phyloP scores from a whole-genome alignment of 92 coral and sea anemone species.

The Virgularia gustaviana region DNA sequence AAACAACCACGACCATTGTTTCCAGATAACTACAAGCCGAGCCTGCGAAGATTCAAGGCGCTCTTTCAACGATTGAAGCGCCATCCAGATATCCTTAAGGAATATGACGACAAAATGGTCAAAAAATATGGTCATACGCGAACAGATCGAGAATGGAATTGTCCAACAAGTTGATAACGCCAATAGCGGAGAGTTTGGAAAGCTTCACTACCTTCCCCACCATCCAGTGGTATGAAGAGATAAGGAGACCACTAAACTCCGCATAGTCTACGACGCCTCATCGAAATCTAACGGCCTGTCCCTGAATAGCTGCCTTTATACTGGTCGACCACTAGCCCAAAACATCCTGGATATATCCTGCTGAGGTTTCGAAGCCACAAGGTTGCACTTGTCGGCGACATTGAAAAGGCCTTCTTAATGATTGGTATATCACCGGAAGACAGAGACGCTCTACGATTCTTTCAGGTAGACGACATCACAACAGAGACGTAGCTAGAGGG shows the following conservation, averaged over 20 bases:
- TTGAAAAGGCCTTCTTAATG: slow-evolving; percentile 1
- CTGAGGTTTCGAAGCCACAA: slow-evolving; percentile 11
- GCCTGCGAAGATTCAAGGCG: not conserved
- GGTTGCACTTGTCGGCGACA: slow-evolving; percentile 3
- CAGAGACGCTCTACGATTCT: slow-evolving; percentile 1
- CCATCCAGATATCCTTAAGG: slow-evolving; percentile 7
- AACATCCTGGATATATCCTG: not conserved
- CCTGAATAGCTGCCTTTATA: not conserved
- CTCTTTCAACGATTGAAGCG: not conserved
- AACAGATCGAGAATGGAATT: not conserved
- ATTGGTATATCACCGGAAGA: not conserved
- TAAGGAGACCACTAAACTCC: not conserved
- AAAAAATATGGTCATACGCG: slow-evolving; percentile 4
- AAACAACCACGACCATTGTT: not conserved
- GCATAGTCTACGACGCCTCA: slow-evolving; percentile 25
- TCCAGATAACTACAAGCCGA: slow-evolving; percentile 9
- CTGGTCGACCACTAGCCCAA: not conserved
- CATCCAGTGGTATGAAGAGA: not conserved
- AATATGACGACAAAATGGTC: too few relatives aligned
- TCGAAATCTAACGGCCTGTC: slow-evolving; percentile 1
- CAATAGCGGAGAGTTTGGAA: not conserved
- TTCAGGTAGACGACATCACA: slow-evolving; percentile 5
- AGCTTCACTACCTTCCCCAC: slow-evolving; percentile 6
- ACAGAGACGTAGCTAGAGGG: slow-evolving; percentile 29
- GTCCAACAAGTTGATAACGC: not conserved